Evolutionary conservation across 2,797 vertebrate species (phyloP).

Genomic region (Danio jaintianensis): DNA sequence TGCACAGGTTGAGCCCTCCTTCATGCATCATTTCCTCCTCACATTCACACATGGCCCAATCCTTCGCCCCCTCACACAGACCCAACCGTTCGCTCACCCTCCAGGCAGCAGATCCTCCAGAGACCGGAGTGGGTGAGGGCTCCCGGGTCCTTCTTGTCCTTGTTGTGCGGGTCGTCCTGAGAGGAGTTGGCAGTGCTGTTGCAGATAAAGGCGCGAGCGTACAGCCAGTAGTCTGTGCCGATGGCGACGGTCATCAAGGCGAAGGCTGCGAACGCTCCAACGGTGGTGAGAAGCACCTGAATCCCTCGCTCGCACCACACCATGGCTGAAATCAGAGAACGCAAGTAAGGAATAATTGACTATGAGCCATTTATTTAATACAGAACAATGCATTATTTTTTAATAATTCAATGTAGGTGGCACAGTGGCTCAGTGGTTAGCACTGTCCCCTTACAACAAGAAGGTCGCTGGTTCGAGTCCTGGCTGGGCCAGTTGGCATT

Average conservation of each 20-base stretch:
- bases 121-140: slow-evolving; percentile 93
- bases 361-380: too few species aligned
- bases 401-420: too few species aligned
- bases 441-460: too few species aligned
- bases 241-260: slow-evolving; percentile 94
- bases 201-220: slow-evolving; percentile 91
- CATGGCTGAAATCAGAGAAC: slow-evolving; percentile 67
- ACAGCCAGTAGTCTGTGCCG: slow-evolving; percentile 94
- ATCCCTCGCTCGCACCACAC: slow-evolving; percentile 91
- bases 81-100: slow-evolving; percentile 76
- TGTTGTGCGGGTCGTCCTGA: slow-evolving; percentile 82
- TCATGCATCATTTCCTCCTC: slow-evolving; percentile 28
- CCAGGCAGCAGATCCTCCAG: slow-evolving; percentile 94
- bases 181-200: slow-evolving; percentile 89
- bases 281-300: slow-evolving; percentile 89
- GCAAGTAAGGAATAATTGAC: too few species aligned
- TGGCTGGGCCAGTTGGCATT: too few species aligned
- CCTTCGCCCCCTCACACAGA: slow-evolving; percentile 10
- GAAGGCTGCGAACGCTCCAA: slow-evolving; percentile 91
- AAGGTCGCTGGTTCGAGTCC: too few species aligned
- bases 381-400: too few species aligned
- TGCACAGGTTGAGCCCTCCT: slow-evolving; percentile 9
- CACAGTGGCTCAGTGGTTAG: too few species aligned
- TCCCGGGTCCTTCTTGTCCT: slow-evolving; percentile 89
- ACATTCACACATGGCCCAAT: slow-evolving; percentile 4